These are phyloP conservation scores for Bostrychus sinensis DNA, from an alignment of 2,113 vertebrate species.

Conservation along the genomic window DNA sequence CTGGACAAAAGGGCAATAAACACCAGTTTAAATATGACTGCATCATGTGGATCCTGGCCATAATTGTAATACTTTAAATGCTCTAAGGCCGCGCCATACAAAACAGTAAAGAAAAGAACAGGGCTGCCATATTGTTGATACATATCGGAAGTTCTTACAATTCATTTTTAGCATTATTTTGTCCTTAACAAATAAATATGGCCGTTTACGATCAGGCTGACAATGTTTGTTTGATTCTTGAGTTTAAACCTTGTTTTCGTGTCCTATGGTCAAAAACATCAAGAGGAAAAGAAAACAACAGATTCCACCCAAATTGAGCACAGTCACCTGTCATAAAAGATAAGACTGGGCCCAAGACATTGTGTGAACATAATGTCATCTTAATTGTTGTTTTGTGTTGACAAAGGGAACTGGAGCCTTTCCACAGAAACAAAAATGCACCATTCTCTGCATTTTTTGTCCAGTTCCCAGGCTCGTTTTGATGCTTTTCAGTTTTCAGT, in stretches of 20 bases:
- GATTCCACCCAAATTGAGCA: not conserved
- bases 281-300: not conserved
- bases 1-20: not conserved
- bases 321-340: conserved; percentile 6
- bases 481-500: conserved; percentile 48
- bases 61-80: conserved; percentile 5
- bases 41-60: not conserved
- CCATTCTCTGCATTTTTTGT: conserved; percentile 3
- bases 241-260: not conserved
- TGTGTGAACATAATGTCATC: not conserved
- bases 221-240: not conserved
- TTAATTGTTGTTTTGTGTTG: conserved; percentile 3
- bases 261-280: conserved; percentile 3
- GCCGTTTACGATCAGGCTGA: not conserved
- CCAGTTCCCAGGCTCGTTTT: conserved; percentile 36
- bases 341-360: not conserved
- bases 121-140: conserved; percentile 2
- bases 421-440: not conserved
- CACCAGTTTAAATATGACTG: not conserved
- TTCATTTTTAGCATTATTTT: not conserved
- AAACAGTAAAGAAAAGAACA: conserved; percentile 21
- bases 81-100: conserved; percentile 28
- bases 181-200: not conserved
- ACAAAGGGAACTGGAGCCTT: not conserved
- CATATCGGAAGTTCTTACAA: not conserved